Evolutionary conservation across 2,113 vertebrate genomes (phyloP).

Genomic region (Psilopsiagon aymara): DNA sequence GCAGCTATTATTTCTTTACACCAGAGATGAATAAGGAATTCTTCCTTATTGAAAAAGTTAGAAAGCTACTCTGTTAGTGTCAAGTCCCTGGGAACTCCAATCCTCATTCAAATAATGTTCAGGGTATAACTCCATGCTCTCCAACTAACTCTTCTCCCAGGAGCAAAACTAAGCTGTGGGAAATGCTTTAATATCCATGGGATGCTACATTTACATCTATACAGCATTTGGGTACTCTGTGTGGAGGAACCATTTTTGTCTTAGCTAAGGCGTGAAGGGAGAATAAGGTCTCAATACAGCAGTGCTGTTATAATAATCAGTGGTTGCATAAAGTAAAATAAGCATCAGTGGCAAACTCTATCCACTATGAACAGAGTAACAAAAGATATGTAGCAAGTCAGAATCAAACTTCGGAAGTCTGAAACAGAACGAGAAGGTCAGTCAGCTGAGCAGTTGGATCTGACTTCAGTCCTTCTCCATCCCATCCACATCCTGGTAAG

Average conservation of each 20-base stretch:
- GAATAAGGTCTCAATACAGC: background rate
- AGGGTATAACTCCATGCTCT: background rate
- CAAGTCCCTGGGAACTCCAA: conserved; percentile 9
- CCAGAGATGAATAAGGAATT: conserved; percentile 37
- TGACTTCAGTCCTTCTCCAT: background rate
- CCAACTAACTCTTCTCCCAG: background rate
- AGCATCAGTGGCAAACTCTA: background rate
- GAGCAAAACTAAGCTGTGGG: background rate
- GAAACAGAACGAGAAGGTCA: background rate
- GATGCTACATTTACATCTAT: background rate
- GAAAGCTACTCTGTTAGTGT: conserved; percentile 21
- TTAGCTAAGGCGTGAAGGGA: background rate
- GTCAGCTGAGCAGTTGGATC: background rate
- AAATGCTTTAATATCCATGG: background rate
- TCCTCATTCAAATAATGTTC: fast-evolving
- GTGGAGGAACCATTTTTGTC: background rate
- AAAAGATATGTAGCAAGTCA: background rate
- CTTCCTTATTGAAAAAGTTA: conserved; percentile 58
- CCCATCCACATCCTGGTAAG: background rate
- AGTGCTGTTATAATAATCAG: background rate
- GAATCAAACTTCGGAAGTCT: background rate
- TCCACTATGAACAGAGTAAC: background rate
- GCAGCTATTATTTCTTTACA: conserved; percentile 49
- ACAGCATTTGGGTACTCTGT: background rate
- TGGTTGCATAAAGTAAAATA: background rate